Percentiles rank a stretch among this genome's conserved stretches.
Conservation (phyloP, 2,888 invertebrate genomes). For the Germaria angustata region DNA sequence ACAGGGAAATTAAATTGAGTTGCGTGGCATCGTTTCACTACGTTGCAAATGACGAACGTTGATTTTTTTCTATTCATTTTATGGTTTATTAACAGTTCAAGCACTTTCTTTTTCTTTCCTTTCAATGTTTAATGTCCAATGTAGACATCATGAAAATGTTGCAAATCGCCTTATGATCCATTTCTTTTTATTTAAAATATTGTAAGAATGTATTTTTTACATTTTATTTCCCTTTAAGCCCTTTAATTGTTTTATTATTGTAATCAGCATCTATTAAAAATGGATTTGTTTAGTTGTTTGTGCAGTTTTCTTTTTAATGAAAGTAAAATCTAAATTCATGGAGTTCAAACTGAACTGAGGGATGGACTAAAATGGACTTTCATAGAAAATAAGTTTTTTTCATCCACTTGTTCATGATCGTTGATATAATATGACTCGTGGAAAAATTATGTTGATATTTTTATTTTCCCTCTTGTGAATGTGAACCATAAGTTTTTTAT, state of each 20-base stretch:
- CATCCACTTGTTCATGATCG: too few species aligned
- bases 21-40: background rate
- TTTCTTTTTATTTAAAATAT: constrained; percentile 45
- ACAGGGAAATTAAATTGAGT: background rate
- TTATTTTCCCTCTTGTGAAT: too few species aligned
- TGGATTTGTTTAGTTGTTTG: constrained; percentile 40
- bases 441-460: too few species aligned
- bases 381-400: too few species aligned
- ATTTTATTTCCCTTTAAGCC: constrained; percentile 76
- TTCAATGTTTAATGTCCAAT: constrained; percentile 71
- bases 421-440: too few species aligned
- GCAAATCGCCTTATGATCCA: constrained; percentile 75
- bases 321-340: background rate
- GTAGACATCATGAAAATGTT: constrained; percentile 70
- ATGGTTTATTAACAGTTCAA: constrained; percentile 69
- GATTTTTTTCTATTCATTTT: constrained; percentile 53
- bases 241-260: constrained; percentile 69
- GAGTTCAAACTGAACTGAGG: too few species aligned
- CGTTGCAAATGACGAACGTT: background rate
- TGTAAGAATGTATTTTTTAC: constrained; percentile 10
- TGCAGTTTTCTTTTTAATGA: background rate
- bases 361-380: too few species aligned
- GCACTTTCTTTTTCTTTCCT: constrained; percentile 19
- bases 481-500: too few species aligned
- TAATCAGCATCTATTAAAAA: constrained; percentile 48